Base-by-base conservation (phyloP, 23 tunicate species). In the Oikopleura dioica region DNA sequence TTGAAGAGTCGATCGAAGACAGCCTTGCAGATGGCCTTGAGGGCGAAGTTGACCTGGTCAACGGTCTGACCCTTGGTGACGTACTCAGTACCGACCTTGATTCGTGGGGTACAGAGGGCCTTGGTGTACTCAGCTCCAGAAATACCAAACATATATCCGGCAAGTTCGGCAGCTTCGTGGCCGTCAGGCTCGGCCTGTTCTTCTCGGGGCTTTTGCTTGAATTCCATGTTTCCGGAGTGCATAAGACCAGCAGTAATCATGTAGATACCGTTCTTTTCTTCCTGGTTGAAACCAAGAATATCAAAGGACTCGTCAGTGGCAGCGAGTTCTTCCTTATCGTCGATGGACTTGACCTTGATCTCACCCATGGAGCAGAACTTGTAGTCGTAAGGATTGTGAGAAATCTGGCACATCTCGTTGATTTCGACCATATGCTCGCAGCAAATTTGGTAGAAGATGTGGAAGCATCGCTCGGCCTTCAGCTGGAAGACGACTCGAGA, bases 181-280 rank as follows among this genome's bases (percentile, higher is more conserved):
- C 99, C 99, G 75, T 94, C 99, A 0, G 99, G 85, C 38, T 94
- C 99, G 0, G 99, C 99, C 79, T 94, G 99, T 63, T 94, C 99
- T 35, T 94, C 99, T 38, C 99, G 37, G 1, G 99, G 99, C 79
- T 94, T 94, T 68, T 94, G 99, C 77, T 86, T 86, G 50, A 83
- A 94, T 82, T 94, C 86, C 89, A 84, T 84, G 80, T 94, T 94
- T 26, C 99, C 99, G 76, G 79, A 76, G 82, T 94, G 99, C 99
- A 94, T 94, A 35, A 94, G 87, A 30, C 95, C 80, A 0, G 95
- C 99, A 84, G 86, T 84, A 75, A 86, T 83, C 79, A 83, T 86
- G 79, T 94, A 94, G 35, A 94, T 86, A 35, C 89, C 99, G 33
- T 79, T 79, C 79, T 94, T 94, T 68, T 94, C 99, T 0, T 94